These are phyloP conservation scores for Clinocottus analis DNA, from an alignment of 2,113 vertebrate species.

Conservation along the genomic window DNA sequence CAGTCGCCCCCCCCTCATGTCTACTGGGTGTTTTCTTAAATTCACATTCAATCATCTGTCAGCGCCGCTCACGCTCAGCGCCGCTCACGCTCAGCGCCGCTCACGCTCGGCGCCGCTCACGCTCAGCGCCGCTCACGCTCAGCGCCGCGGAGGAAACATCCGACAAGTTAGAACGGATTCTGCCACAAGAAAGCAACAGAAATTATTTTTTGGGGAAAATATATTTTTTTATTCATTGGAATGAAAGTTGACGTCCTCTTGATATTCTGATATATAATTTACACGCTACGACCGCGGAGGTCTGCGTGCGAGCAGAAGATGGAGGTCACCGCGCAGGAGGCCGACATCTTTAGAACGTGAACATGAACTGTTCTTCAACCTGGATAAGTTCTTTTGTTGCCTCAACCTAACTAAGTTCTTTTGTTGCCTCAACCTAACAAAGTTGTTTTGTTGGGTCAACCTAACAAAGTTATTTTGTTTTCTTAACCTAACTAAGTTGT, in stretches of 20 bases:
- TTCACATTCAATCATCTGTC: constrained; percentile 64
- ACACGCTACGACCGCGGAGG: no score
- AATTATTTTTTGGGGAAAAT: not conserved
- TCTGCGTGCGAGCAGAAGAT: constrained; percentile 41
- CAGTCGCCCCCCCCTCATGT: constrained; percentile 15
- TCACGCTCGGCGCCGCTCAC: no score
- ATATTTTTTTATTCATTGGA: not conserved
- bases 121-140: constrained; percentile 20
- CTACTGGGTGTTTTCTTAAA: constrained; percentile 35
- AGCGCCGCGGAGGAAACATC: constrained; percentile 17
- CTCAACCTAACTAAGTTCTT: no score
- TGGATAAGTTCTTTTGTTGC: no score
- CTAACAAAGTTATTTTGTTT: no score
- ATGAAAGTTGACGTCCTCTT: constrained; percentile 31
- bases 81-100: constrained; percentile 17
- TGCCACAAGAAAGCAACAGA: constrained; percentile 2
- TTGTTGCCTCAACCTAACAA: no score
- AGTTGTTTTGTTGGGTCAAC: no score
- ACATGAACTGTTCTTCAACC: no score
- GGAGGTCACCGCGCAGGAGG: constrained; percentile 29
- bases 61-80: constrained; percentile 16
- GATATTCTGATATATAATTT: no score
- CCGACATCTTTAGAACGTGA: constrained; percentile 42
- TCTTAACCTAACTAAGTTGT: no score
- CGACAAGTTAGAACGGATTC: constrained; percentile 33